A percentile compares a stretch with the other conserved stretches of the same genome.
Conservation (phyloP, 2,113 vertebrate species). For the Bombycilla garrulus region DNA sequence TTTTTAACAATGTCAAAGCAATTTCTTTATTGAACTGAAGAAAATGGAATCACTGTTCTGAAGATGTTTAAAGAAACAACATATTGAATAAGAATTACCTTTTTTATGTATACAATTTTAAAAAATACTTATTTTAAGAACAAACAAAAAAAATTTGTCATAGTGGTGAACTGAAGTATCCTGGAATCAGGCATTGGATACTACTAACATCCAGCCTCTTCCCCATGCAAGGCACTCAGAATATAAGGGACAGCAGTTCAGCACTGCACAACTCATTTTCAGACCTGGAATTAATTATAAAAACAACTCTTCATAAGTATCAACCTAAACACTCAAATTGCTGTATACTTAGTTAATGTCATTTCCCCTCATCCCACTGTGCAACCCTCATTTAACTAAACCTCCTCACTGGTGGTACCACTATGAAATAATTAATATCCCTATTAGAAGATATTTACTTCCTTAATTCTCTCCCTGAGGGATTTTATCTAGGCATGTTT, state of each 20-base stretch:
- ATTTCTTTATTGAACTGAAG: not conserved
- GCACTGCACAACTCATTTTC: not conserved
- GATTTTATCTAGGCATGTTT: not conserved
- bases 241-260: not conserved
- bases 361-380: not conserved
- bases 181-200: not conserved
- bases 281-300: not conserved
- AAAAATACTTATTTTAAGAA: not conserved
- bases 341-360: not conserved
- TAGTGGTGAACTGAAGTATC: not conserved
- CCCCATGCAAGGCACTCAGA: not conserved
- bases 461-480: not conserved
- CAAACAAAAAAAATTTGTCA: not conserved
- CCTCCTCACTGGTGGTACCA: not conserved
- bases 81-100: fast-evolving
- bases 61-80: not conserved
- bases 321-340: not conserved
- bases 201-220: not conserved
- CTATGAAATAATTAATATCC: not conserved
- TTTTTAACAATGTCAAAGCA: not conserved
- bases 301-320: not conserved
- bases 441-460: not conserved
- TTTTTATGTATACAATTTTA: not conserved
- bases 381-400: not conserved
- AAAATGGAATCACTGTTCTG: not conserved